Evolutionary conservation across 2,888 invertebrate species (phyloP), one percentile per base, ranked within the genome.

Genomic region (Ephialtes manifestator): DNA sequence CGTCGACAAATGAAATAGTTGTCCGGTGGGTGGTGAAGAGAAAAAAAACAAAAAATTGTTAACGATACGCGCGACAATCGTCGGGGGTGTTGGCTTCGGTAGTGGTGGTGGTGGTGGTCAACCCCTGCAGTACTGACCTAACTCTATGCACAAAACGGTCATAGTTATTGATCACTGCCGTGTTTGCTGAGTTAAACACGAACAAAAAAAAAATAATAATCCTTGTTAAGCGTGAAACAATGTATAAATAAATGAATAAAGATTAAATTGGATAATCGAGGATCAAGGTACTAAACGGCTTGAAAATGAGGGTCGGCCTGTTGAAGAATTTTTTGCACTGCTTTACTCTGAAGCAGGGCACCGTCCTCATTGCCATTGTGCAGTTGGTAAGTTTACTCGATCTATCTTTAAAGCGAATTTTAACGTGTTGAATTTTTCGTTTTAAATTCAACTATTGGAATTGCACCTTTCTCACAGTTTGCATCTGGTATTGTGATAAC

Each of bases 291-390:
- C 67, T 8, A 58, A 31, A 46, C 10, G 39, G 43, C 24, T 24
- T 58, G 78, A 76, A 87, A 90, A 89, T 76, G 91, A 93, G 92
- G 90, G 88, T 91, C 51, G 91, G 92, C 86, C 87, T 93, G 55
- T 79, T 93, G 86, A 93, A 92, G 77, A 93, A 89, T 87, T 93
- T 92, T 83, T 85, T 94, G 81, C 90, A 93, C 76, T 93, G 93
- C 77, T 93, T 94, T 85, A 94, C 92, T 75, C 89, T 94, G 68
- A 91, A 94, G 84, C 94, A 94, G 87, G 94, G 94, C 63, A 94
- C 94, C 0, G 92, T 94, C 71, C 88, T 94, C 55, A 94, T 94
- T 74, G 94, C 94, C n/a, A 92, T 94, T 84, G 88, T 94, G 15
- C 94, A 94, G 83, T 85, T 94, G 92, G 94, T 94, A 88, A 93